These are phyloP conservation scores for Diuraphis noxia DNA, from an alignment of 1,140 invertebrate species.

Conservation along the genomic window DNA sequence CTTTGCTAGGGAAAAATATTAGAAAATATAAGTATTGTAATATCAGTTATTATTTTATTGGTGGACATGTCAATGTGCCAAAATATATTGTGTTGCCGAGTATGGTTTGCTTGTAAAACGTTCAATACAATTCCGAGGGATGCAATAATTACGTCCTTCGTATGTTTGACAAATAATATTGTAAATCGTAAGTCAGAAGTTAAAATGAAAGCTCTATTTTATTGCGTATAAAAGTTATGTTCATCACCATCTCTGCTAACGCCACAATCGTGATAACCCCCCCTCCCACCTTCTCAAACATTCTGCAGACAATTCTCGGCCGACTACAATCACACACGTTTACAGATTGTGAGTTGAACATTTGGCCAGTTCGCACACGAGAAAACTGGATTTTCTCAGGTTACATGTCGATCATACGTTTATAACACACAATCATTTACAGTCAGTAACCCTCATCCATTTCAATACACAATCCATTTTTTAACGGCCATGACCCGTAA, in stretches of 20 bases:
- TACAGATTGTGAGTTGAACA: background rate
- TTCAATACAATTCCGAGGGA: background rate
- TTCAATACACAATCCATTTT: background rate
- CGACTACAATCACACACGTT: no score
- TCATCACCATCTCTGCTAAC: background rate
- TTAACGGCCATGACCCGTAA: background rate
- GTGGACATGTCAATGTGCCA: background rate
- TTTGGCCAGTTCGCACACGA: background rate
- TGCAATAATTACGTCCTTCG: background rate
- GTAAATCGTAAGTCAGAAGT: background rate
- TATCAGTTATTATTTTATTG: background rate
- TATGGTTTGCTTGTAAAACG: background rate
- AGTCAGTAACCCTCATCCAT: background rate
- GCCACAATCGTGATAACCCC: background rate
- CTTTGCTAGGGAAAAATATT: background rate
- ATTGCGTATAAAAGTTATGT: background rate
- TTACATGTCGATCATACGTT: background rate
- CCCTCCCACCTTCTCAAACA: background rate
- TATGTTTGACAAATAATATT: background rate
- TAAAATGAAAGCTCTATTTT: background rate
- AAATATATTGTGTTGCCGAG: background rate
- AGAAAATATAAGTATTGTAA: no score
- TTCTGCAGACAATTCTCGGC: background rate
- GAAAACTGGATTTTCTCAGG: background rate
- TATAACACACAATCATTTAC: background rate